These are phyloP conservation scores for Vimba vimba DNA, from an alignment of 2,113 vertebrate species.

Conservation along the genomic window DNA sequence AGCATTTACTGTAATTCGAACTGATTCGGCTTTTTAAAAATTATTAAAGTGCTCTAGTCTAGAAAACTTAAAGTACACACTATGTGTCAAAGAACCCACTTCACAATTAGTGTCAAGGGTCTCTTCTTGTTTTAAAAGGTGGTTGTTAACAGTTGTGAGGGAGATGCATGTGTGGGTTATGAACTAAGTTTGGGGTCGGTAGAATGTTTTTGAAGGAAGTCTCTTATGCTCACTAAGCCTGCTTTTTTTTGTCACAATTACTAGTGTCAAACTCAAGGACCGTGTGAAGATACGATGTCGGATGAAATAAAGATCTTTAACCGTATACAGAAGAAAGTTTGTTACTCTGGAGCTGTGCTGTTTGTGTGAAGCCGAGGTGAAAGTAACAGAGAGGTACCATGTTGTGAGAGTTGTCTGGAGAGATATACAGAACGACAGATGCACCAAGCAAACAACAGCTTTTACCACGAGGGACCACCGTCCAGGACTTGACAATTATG, in stretches of 20 bases:
- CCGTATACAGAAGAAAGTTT: neutral
- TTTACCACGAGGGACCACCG: conserved; percentile 49
- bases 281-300: neutral
- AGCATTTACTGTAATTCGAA: neutral
- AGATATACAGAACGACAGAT: conserved; percentile 50
- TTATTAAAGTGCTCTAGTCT: neutral
- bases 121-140: neutral
- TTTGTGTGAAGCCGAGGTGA: conserved; percentile 17
- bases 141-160: neutral
- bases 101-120: conserved; percentile 5
- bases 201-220: neutral
- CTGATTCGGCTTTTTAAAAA: conserved; percentile 10
- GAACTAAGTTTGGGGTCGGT: neutral
- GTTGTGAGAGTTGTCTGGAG: conserved; percentile 46
- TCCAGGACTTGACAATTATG: conserved; percentile 45
- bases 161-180: neutral
- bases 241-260: neutral
- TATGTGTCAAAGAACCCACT: neutral
- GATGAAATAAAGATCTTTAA: conserved; percentile 11
- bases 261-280: too few species aligned
- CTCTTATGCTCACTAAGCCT: neutral
- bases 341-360: conserved; percentile 13
- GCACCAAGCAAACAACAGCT: conserved; percentile 54
- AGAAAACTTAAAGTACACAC: neutral
- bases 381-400: conserved; percentile 5